A percentile compares a stretch with the other conserved stretches of the same genome.
phyloP scores from a whole-genome alignment of 2,888 invertebrate species.

The Agrochola litura region DNA sequence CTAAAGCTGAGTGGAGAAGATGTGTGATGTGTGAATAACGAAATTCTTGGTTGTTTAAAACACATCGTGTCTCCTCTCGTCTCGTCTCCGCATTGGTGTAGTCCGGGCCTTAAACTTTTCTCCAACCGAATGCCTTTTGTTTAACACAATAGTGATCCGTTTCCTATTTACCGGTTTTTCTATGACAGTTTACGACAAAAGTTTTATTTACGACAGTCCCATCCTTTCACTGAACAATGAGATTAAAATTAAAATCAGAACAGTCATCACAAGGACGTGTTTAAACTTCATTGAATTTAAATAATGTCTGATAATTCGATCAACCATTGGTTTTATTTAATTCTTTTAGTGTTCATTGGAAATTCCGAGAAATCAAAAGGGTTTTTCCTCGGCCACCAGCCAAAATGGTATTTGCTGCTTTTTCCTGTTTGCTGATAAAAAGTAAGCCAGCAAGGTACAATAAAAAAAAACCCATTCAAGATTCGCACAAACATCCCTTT shows the following conservation, averaged over 20 bases:
- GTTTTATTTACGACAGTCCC: constrained; percentile 8
- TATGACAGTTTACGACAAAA: constrained; percentile 6
- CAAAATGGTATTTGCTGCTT: background rate
- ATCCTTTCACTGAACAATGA: constrained; percentile 4
- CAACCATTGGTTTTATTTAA: background rate
- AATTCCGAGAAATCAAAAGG: background rate
- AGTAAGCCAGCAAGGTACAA: rapidly evolving
- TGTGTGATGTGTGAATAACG: no score
- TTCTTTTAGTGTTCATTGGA: constrained; percentile 11
- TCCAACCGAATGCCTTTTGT: constrained; percentile 28
- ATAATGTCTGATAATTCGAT: background rate
- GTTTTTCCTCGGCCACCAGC: background rate
- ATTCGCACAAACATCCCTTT: background rate
- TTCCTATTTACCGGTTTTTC: constrained; percentile 13
- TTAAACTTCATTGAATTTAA: constrained; percentile 10
- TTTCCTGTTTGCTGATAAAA: constrained; percentile 15
- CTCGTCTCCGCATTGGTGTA: no score
- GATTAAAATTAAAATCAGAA: constrained; percentile 9
- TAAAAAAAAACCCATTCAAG: background rate
- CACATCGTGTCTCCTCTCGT: no score
- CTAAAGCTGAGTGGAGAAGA: no score
- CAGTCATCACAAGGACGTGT: background rate
- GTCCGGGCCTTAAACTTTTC: background rate
- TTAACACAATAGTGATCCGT: constrained; percentile 12
- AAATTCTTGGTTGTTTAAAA: no score